Evolutionary conservation across 2,797 vertebrate species (phyloP).

Genomic region (Phyllotis vaccarum): DNA sequence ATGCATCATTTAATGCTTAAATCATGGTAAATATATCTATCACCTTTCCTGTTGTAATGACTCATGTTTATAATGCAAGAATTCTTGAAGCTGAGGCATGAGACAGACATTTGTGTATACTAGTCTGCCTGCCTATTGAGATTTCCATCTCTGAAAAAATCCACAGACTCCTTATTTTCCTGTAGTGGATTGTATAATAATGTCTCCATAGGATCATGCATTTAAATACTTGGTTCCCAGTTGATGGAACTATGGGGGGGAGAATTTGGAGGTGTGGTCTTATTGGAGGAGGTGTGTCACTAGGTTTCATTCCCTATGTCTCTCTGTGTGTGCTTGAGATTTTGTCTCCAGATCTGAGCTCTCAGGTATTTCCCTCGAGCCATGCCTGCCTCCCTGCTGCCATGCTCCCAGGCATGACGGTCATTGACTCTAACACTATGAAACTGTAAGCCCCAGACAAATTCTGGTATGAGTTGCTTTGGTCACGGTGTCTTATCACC

Average conservation of each 20-base stretch:
- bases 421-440: no score
- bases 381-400: neutral
- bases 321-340: neutral
- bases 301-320: neutral
- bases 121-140: neutral
- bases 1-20: neutral
- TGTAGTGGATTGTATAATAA: no score
- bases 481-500: neutral
- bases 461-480: no score
- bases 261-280: no score
- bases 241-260: no score
- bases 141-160: neutral
- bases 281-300: neutral
- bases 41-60: neutral
- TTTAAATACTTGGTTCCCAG: neutral
- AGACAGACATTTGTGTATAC: neutral
- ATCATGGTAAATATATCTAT: neutral
- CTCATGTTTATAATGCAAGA: neutral
- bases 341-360: neutral
- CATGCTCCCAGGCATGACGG: no score
- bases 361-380: neutral
- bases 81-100: neutral
- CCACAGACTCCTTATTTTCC: neutral
- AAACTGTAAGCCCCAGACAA: neutral
- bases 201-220: no score